Evolutionary conservation across 2,888 invertebrate genomes (phyloP), one percentile per base, ranked within the genome.

Genomic region (Subacronicta megacephala): DNA sequence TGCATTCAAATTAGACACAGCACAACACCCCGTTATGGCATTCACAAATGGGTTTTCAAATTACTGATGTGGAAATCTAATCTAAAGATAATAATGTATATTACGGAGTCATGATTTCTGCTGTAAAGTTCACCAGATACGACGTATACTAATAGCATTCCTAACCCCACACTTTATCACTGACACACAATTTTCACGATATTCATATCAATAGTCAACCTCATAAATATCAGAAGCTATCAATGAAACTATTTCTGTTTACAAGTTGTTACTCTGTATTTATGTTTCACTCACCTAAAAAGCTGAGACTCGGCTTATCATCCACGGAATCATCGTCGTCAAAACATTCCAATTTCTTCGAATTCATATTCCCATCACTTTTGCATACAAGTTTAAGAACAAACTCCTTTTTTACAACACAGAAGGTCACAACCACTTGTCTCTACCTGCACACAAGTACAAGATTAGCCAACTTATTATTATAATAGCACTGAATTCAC

Each of bases 271-370:
- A 7, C 41, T 43, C 31, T 53, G 35, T 47, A 15, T 55, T 46
- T 41, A 20, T 41, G 42, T 59, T 12, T 36, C 61, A 81, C 87
- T 89, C 76, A 93, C 94, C 94, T 94, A 93, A 88, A 89, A 93
- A 94, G 86, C 94, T 94, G 85, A 94, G 92, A 80, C 90, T 93
- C 62, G 89, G 86, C 78, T 93, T 93, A 68, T 88, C 93, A 82
- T 92, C 92, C 81, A 89, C 90, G 62, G 93, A 92, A 76, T 93
- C 91, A 59, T 89, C 88, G 76, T 83, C 82, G 52, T 93, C 88
- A 69, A 90, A 91, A 78, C 92, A 91, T 86, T 94, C 94, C 88
- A 94, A 84, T 85, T 93, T 94, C 88, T 94, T 94, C 63, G 93
- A 89, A 93, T 94, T 94, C 94, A 94, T 94, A 66, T 84, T 89